Evolutionary conservation across 23 tunicate species (phyloP).

Genomic region (Trididemnum clinides): DNA sequence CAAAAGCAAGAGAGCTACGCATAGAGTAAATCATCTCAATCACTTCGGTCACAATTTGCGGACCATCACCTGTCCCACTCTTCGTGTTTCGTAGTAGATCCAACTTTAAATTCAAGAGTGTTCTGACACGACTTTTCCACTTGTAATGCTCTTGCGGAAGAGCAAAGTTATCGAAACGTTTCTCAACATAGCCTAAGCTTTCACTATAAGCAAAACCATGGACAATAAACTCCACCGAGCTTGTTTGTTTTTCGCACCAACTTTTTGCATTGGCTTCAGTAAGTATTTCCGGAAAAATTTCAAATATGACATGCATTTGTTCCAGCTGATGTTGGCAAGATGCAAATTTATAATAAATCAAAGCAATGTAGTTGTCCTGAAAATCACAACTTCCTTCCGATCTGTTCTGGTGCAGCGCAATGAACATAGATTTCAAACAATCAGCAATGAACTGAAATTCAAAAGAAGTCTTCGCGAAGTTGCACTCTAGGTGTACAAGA

Average conservation of each 20-base stretch:
- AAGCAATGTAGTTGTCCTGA: background rate
- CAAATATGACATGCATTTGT: background rate
- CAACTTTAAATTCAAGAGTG: background rate
- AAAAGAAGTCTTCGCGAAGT: too few species aligned
- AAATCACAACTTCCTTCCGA: too few species aligned
- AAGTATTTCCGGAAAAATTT: constrained; percentile 23
- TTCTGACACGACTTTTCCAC: constrained; percentile 8
- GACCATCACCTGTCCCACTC: too few species aligned
- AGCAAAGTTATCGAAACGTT: background rate
- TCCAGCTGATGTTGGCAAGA: background rate
- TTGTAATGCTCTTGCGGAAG: background rate
- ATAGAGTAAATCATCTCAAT: too few species aligned
- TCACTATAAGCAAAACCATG: background rate
- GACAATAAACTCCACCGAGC: background rate
- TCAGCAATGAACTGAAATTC: too few species aligned
- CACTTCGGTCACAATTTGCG: too few species aligned
- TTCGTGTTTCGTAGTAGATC: too few species aligned
- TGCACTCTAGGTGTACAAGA: too few species aligned
- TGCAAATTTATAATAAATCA: background rate
- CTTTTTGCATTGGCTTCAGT: background rate
- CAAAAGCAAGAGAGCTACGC: constrained; percentile 43
- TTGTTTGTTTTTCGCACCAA: constrained; percentile 4
- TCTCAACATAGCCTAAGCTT: background rate
- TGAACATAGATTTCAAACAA: too few species aligned
- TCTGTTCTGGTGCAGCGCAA: too few species aligned